Evolutionary conservation across 2,113 vertebrate species (phyloP), one percentile per base, ranked within the genome.

Genomic region (Helogale parvula): DNA sequence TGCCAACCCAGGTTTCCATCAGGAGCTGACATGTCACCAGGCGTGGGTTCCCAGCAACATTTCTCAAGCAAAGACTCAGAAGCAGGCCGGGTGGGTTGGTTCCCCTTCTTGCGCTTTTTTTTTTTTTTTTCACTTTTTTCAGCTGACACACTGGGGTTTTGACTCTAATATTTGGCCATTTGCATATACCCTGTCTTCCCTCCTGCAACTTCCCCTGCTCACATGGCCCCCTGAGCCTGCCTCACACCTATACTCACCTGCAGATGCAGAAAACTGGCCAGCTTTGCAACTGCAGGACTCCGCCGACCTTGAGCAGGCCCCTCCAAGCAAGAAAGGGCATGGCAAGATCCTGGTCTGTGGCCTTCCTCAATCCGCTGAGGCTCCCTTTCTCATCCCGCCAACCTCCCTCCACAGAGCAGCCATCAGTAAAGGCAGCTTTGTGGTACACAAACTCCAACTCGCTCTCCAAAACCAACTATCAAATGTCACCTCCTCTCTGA

Each of bases 21-120:
- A 98, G 98, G 98, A 98, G 98, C 93, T 98, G 98, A 99, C 98
- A 95, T 97, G 98, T 98, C 98, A 97, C 97, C 88, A 88, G 98
- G 98, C 98, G 29, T 82, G 89, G 82, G 96, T 90, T 98, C 96
- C 93, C 31, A 83, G 96, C 98, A 96, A 96, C 98, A 74, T 96
- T 98, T 98, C 94, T 96, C 76, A 54, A 97, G 97, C 93, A 93
- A 88, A 95, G 96, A 92, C 96, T 80, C 54, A 97, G 95, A 97
- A 97, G 98, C 97, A 96, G 98, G 96, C 95, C 31, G 85, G 27
- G 54, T 14, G 33, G 87, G 66, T 21, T n/a, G 72, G 80, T 1
- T 23, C 31, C 33, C 74, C 33, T 31, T 14, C 17, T 50, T 16
- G 27, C 2, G n/a, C n/a, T 71, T 29, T 66, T 29, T 47, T 21